Percentiles rank a stretch among this genome's conserved stretches.
Conservation (phyloP, 2,888 invertebrate genomes). For the Calameuta filiformis region DNA sequence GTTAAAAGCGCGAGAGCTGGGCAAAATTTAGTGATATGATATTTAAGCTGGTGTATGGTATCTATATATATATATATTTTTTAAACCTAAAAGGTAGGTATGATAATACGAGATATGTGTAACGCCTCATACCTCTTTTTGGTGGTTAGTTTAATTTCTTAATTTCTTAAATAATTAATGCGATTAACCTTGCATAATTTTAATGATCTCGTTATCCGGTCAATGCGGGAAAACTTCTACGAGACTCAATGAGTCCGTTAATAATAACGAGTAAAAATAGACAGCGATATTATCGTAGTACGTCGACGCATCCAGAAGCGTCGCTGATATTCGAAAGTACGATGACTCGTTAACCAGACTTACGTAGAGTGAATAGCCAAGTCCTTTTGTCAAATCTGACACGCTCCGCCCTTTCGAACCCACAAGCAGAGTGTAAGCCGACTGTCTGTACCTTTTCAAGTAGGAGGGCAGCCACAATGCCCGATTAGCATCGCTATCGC, state of each 20-base stretch:
- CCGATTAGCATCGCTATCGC: conserved; percentile 19
- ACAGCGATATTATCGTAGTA: background rate
- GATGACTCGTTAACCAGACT: background rate
- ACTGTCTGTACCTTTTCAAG: conserved; percentile 7
- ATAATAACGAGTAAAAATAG: background rate
- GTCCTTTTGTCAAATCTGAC: background rate
- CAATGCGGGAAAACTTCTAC: background rate
- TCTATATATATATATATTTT: background rate
- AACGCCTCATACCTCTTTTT: background rate
- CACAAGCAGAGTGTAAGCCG: background rate
- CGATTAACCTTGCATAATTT: background rate
- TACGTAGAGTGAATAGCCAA: background rate
- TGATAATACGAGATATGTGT: background rate
- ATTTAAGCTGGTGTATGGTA: background rate
- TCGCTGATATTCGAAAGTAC: background rate
- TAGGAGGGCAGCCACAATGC: conserved; percentile 19
- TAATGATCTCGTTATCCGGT: background rate
- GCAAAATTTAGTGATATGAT: background rate
- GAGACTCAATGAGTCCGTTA: background rate
- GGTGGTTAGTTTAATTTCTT: background rate
- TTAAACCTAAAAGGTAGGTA: background rate
- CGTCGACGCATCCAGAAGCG: background rate
- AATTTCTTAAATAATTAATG: background rate
- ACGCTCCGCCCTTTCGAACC: background rate
- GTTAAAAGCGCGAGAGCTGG: background rate